Base-by-base conservation (phyloP, 2,797 vertebrate genomes). In the Cossypha polioptera region DNA sequence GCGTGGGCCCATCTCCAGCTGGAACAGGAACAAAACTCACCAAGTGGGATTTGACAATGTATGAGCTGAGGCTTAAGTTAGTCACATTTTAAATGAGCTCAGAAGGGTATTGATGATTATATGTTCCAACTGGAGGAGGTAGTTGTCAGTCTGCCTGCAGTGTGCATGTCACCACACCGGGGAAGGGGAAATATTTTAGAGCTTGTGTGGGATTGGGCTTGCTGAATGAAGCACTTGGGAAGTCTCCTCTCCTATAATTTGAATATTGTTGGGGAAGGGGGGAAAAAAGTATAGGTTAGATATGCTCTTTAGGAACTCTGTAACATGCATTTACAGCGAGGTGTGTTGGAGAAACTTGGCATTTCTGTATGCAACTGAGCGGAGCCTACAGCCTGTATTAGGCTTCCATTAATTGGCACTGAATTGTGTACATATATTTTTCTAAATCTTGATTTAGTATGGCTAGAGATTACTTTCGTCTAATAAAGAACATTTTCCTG, bases 41-140 rank as follows among this genome's bases (percentile, higher is more conserved):
- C 87, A 92, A 92, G 92, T 95, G 87, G 85, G 82, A 94, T 95
- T 91, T 94, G 92, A 96, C 85, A 91, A 43, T 47, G 59, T 91
- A 91, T 86, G 94, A 94, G 94, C 79, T 78, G 73, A 90, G 62
- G 81, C 74, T 94, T 2, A 16, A 91, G 82, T 92, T 94, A 96
- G 92, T 92, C 94, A 95, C 79, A 90, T 92, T 96, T 90, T 78
- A 89, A 91, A 71, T 76, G 92, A 96, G 91, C 94, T 96, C 94
- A 95, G 86, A 91, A 91, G 74, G 89, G 58, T 78, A 81, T 69
- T 90, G 88, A 95, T 94, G 94, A 95, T 90, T 91, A 66, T 29
- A 40, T 72, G 94, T 78, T 96, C 95, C 93, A 96, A 88, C 95
- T 94, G 95, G 94, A 95, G 95, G 91, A 96, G 96, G 95, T 36